Evolutionary conservation across 2,888 invertebrate genomes (phyloP).

Genomic region (Orthosia incerta): DNA sequence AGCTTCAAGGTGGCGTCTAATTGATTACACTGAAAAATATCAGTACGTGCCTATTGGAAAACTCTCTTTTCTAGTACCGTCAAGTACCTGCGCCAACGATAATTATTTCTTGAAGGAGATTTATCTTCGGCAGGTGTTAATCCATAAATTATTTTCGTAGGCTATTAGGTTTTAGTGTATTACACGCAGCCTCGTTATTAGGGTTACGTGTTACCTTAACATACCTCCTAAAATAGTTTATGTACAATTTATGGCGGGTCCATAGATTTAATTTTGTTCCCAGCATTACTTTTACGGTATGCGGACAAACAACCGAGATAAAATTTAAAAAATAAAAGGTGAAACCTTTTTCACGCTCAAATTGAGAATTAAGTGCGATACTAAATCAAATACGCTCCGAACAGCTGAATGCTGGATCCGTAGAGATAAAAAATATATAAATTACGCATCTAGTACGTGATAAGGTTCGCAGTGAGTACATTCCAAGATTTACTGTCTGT

Average conservation of each 20-base stretch:
- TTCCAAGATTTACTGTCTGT: conserved; percentile 74
- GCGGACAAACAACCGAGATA: conserved; percentile 36
- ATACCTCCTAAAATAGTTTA: conserved; percentile 41
- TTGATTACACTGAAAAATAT: conserved; percentile 63
- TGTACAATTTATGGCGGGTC: conserved; percentile 22
- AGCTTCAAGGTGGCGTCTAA: conserved; percentile 52
- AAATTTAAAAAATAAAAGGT: conserved; percentile 44
- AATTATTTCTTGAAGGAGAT: conserved; percentile 53
- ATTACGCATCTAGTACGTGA: conserved; percentile 69
- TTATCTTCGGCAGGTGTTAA: conserved; percentile 49
- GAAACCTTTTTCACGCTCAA: conserved; percentile 40
- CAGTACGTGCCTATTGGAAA: conserved; percentile 47
- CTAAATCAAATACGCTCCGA: conserved; percentile 53
- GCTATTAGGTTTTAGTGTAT: conserved; percentile 45
- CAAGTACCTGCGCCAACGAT: conserved; percentile 15
- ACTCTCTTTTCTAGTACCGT: conserved; percentile 10
- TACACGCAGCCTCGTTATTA: conserved; percentile 35
- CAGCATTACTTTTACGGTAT: conserved; percentile 23
- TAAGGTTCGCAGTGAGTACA: conserved; percentile 69
- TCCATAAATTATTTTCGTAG: conserved; percentile 51
- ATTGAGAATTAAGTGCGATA: conserved; percentile 48
- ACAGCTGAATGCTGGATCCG: conserved; percentile 47
- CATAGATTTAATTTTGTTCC: conserved; percentile 43
- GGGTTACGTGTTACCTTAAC: conserved; percentile 28
- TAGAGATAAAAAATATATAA: conserved; percentile 62